Base-by-base conservation (phyloP, 2,888 invertebrate species). In the Eretmocerus hayati region DNA sequence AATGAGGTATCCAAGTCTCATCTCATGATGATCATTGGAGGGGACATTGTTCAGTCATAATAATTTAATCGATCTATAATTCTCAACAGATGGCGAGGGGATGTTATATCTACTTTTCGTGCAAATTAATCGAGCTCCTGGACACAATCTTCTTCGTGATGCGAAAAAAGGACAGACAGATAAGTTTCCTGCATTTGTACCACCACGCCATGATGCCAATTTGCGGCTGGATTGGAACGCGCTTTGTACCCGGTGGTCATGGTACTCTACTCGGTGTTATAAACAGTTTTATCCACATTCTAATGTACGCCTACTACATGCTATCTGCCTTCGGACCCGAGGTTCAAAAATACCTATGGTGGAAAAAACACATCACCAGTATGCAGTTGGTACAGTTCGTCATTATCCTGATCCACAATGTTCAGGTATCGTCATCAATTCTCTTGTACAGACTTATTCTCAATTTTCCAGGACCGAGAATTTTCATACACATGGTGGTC, bases 301-400 rank as follows among this genome's bases (percentile, higher is more conserved):
- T 93, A 52, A 94, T 94, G 94, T 94, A 94, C 72, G 77, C 81
- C 0, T 94, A 94, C 72, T 94, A 94, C 71, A 78, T 92, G 62
- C 75, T 94, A 55, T 80, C 93, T 0, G 91, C 90, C 1, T 77
- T 93, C 51, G 94, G 94, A 5, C 92, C 93, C 1, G 77, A 84
- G 58, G 85, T 89, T 67, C 88, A 89, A 69, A 90, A 90, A 66
- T 90, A 87, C 66, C 74, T 94, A 18, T 94, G 93, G 93, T 94
- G 94, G 94, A 94, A 94, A 71, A 87, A 81, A 62, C 88, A 94
- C 69, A 80, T 94, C 62, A 94, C 94, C 4, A 79, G 80, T 44
- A 74, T 93, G 63, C 94, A 94, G 74, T 78, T 94, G 74, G 86
- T 90, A 72, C 88, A 89, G 71, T 89, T 89, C 70, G 73, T 79